Evolutionary conservation across 2,797 vertebrate genomes (phyloP), one percentile per base, ranked within the genome.

Genomic region (Pseudomugil tenellus): DNA sequence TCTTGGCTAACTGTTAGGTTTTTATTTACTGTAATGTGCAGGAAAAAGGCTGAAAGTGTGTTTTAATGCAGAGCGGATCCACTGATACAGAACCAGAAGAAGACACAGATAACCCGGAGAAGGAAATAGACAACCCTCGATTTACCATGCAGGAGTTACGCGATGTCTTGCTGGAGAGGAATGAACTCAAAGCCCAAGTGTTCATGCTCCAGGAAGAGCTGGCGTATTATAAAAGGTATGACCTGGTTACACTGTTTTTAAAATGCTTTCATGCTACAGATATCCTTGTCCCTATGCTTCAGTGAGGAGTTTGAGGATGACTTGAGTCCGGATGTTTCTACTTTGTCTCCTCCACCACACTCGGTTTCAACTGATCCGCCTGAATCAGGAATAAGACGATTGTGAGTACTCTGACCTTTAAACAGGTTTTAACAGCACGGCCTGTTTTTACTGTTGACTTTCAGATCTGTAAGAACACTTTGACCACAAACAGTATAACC

Each of bases 101-200:
- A 56, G 86, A 86, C 29, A 54, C 52, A 0, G 77, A 79, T 52
- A 65, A 67, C 43, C 32, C 88, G 85, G 96, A 94, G 55, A 93
- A 92, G 76, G 96, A 96, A 64, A 91, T 93, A 0, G 96, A 94
- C 74, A 92, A 94, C 6, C 96, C 96, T 3, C 84, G 95, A 26
- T 98, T 98, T 91, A 98, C 97, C 5, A 85, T 98, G 72, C 95
- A 98, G 87, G 97, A 98, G 87, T 91, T 98, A 37, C 91, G 95
- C 17, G 96, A 97, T 0, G 97, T 98, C 59, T 90, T 98, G 59
- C 95, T 96, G 0, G 97, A 98, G 88, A 95, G 93, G 83, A 98
- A 98, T 5, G 95, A 98, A 66, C 92, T 98, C 67, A 98, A 98
- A 88, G 94, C 96, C 13, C 93, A 96, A 85, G 94, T 98, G 37